These are phyloP conservation scores for Cassiopea andromeda DNA, from an alignment of 30 jellyfish, hydroid and myxozoan species.

Conservation along the genomic window DNA sequence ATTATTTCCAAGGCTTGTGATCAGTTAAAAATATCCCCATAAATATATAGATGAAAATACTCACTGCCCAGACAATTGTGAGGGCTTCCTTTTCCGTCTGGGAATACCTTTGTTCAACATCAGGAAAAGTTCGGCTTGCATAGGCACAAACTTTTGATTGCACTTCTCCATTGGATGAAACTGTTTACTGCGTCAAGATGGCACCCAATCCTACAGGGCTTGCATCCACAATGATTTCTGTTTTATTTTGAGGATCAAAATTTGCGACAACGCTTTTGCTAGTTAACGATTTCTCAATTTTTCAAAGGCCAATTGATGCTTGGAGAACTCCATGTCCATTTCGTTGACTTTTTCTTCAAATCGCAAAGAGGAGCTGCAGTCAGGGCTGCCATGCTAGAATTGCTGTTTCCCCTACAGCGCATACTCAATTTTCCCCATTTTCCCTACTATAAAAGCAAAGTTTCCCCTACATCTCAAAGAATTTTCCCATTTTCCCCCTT, in stretches of 20 bases:
- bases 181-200: slow-evolving; percentile 20
- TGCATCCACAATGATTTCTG: slow-evolving; percentile 33
- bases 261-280: slow-evolving; percentile 39
- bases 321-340: background rate
- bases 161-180: background rate
- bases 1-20: slow-evolving; percentile 47
- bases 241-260: slow-evolving; percentile 29
- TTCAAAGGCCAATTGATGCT: slow-evolving; percentile 35
- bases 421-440: too few species aligned
- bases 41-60: slow-evolving; percentile 15
- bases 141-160: slow-evolving; percentile 17
- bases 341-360: background rate
- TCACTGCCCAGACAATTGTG: slow-evolving; percentile 36
- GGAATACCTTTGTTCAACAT: slow-evolving; percentile 41
- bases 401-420: too few species aligned
- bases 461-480: background rate
- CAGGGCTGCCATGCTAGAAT: too few species aligned
- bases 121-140: slow-evolving; percentile 28
- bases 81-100: slow-evolving; percentile 45
- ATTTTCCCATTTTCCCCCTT: background rate
- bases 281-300: slow-evolving; percentile 27
- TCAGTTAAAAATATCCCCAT: slow-evolving; percentile 39
- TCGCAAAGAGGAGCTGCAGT: background rate
- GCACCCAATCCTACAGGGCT: slow-evolving; percentile 54
- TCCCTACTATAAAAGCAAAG: too few species aligned